These are phyloP conservation scores for Paracyclopina nana DNA, from an alignment of 1,140 invertebrate genomes.

Conservation along the genomic window DNA sequence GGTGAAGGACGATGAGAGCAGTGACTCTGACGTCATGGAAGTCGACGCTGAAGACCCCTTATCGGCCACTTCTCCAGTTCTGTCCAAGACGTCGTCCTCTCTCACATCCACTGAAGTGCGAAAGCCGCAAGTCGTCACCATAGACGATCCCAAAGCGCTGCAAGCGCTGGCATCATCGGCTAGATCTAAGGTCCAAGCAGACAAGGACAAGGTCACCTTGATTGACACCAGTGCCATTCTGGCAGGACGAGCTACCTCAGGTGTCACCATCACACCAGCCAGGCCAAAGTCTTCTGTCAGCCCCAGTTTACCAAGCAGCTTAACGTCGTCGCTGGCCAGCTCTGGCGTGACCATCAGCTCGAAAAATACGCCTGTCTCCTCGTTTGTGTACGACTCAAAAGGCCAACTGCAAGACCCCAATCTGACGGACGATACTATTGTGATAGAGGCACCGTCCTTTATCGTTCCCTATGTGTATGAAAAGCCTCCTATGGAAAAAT, in stretches of 20 bases:
- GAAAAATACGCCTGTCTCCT: not conserved
- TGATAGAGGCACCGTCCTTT: slow-evolving; percentile 70
- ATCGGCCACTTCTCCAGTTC: not conserved
- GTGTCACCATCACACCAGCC: slow-evolving; percentile 15
- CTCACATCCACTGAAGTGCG: not conserved
- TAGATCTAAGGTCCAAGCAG: not conserved
- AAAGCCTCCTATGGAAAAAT: slow-evolving; percentile 52
- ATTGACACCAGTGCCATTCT: slow-evolving; percentile 13
- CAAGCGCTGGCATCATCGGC: slow-evolving; percentile 7
- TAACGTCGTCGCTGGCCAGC: not conserved
- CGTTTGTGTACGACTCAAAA: not conserved
- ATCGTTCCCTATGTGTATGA: slow-evolving; percentile 82
- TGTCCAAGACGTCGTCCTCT: not conserved
- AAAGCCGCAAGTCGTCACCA: slow-evolving; percentile 13
- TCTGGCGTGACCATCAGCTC: slow-evolving; percentile 15
- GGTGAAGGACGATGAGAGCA: slow-evolving; percentile 13
- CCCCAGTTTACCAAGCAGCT: too few relatives aligned
- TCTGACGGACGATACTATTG: slow-evolving; percentile 69
- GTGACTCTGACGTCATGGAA: slow-evolving; percentile 13
- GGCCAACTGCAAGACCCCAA: slow-evolving; percentile 12
- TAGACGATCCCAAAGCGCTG: slow-evolving; percentile 11
- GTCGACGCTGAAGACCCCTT: slow-evolving; percentile 11
- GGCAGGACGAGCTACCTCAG: slow-evolving; percentile 1
- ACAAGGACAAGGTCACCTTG: not conserved
- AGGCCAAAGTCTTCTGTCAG: not conserved